Conservation (phyloP, 37 sponge, comb jelly and placozoan species). For the Chondrilla cf. caribensis region DNA sequence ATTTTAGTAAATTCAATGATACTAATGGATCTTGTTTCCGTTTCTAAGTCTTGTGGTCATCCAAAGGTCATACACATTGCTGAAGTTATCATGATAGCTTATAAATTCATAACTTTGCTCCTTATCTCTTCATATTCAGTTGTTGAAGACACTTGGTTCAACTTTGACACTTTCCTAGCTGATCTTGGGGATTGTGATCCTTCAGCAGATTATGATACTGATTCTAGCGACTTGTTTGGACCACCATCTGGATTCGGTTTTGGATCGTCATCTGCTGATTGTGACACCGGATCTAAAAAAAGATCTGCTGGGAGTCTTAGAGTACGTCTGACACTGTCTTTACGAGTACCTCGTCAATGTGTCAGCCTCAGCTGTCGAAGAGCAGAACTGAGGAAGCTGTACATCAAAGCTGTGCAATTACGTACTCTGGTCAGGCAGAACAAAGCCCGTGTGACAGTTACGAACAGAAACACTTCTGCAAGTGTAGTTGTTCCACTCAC, state of each 20-base stretch:
- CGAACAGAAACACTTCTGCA: not conserved
- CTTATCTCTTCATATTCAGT: too few relatives aligned
- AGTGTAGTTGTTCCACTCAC: not conserved
- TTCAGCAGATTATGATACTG: not conserved
- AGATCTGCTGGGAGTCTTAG: not conserved
- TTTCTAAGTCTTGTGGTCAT: too few relatives aligned
- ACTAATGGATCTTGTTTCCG: too few relatives aligned
- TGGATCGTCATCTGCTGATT: not conserved
- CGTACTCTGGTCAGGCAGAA: too few relatives aligned
- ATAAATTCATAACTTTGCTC: too few relatives aligned
- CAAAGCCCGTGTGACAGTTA: not conserved
- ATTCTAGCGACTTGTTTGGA: not conserved
- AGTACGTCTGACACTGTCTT: not conserved
- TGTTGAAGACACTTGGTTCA: too few relatives aligned
- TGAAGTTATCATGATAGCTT: too few relatives aligned
- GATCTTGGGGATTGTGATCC: constrained; percentile 8
- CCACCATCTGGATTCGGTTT: too few relatives aligned
- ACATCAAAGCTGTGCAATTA: too few relatives aligned
- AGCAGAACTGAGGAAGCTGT: not conserved
- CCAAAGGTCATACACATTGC: too few relatives aligned
- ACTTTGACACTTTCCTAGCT: not conserved
- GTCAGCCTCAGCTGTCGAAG: not conserved
- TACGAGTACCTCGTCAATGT: not conserved
- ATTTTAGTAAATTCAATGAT: too few relatives aligned
- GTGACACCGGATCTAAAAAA: not conserved